Base-by-base conservation (phyloP, 1,140 invertebrate species). In the Drosophila pseudoananassae region DNA sequence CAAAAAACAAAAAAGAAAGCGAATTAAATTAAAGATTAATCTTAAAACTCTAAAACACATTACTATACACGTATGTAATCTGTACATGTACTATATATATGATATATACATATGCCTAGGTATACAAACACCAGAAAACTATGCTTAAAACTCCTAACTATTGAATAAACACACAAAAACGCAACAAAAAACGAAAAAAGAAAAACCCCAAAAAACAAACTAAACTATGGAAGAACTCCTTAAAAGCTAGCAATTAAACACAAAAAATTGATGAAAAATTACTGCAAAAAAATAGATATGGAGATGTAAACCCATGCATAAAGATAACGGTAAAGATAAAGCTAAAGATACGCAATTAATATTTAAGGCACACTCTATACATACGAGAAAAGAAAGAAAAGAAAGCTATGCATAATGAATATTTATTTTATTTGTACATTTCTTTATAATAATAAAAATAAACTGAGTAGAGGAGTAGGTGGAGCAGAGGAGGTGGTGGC, bases 361-460 rank as follows among this genome's bases (percentile, higher is more conserved):
- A 63, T 70, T 43, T 85, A 87, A 85, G 78, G 69, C 82, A 85
- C 80, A 59, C 69, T 64, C 74, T 88, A 87, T 72, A 87, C 81
- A 84, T 78, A 17, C 33, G 12, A 12, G 12, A 36, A 12, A 36
- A 10, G 8, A 14, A 40, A 43, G 87, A 87, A 36, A 2, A 43
- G 15, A 43, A 84, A 77, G 58, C 74, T 85, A 85, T 77, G 68
- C 81, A 87, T 85, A 85, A 87, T 66, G 80, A 83, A 89, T 88
- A 88, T 88, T 88, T 88, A 88, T 88, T 88, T 89, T 88, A 88
- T 88, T 88, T 88, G 84, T 88, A 88, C 84, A 88, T 88, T 88
- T 88, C 87, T 89, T 72, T 88, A 89, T 84, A 88, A 89, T 82
- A 81, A 36, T 36, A 36, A 36, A 12, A 87, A 78, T 71, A 87